phyloP scores from a whole-genome alignment of 2,888 invertebrate genomes.

The Acrobasis consociella region DNA sequence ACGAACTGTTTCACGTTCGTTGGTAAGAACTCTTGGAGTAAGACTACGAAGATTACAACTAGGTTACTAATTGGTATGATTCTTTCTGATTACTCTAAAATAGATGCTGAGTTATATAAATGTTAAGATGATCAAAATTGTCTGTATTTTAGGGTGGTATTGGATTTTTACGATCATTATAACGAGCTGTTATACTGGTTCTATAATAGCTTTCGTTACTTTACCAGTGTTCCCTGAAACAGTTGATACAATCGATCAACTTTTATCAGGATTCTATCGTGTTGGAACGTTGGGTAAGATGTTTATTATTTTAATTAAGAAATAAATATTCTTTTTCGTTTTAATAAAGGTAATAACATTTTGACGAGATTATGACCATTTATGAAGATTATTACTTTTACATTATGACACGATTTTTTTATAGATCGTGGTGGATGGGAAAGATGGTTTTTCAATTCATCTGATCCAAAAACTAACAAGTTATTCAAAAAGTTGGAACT shows the following conservation, averaged over 20 bases:
- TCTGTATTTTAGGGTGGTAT: conserved; percentile 83
- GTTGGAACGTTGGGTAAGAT: conserved; percentile 87
- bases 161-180: conserved; percentile 94
- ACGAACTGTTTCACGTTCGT: conserved; percentile 90
- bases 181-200: conserved; percentile 92
- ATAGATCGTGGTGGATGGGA: conserved; percentile 90
- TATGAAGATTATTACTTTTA: not conserved
- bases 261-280: conserved; percentile 86
- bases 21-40: conserved; percentile 88
- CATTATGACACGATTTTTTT: not conserved
- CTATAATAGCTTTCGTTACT: conserved; percentile 92
- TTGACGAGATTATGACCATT: not conserved
- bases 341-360: no score
- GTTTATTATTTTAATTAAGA: no score
- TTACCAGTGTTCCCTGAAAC: conserved; percentile 89
- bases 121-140: conserved; percentile 2
- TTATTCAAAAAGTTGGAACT: conserved; percentile 86
- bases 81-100: not conserved
- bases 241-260: conserved; percentile 86
- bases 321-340: no score
- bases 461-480: conserved; percentile 84
- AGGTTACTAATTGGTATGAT: conserved; percentile 86
- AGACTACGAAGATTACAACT: conserved; percentile 86
- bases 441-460: conserved; percentile 87
- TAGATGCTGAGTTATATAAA: not conserved